phyloP scores from a whole-genome alignment of 2,888 invertebrate genomes.

The Agrochola macilenta region DNA sequence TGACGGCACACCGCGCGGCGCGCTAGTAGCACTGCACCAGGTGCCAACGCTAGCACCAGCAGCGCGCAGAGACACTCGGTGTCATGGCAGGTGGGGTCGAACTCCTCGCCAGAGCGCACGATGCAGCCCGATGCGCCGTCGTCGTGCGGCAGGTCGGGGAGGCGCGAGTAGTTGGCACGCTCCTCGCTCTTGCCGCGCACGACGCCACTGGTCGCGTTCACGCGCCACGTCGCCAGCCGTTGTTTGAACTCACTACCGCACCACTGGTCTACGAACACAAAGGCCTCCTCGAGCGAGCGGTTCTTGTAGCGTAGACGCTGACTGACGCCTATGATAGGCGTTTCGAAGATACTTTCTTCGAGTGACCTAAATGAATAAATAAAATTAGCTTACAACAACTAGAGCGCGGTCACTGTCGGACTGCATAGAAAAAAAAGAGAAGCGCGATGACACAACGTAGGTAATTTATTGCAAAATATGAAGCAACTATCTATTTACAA shows the following conservation, averaged over 20 bases:
- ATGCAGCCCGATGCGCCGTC: conserved; percentile 60
- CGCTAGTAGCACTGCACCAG: conserved; percentile 54
- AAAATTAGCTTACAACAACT: no score
- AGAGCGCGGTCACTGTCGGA: no score
- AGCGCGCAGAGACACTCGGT: conserved; percentile 53
- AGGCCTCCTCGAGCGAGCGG: conserved; percentile 40
- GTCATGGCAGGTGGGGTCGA: conserved; percentile 92
- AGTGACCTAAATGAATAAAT: conserved; percentile 26
- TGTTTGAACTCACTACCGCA: not conserved
- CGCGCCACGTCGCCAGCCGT: conserved; percentile 47
- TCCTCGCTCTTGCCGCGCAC: conserved; percentile 14
- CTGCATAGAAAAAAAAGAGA: no score
- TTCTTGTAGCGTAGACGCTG: conserved; percentile 39
- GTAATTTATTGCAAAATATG: no score
- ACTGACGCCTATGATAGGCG: conserved; percentile 19
- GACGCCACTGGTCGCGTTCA: conserved; percentile 28
- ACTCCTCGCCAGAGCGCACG: conserved; percentile 71
- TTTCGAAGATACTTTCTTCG: conserved; percentile 25
- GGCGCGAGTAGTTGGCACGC: conserved; percentile 9
- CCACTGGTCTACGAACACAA: conserved; percentile 51
- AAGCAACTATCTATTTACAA: no score
- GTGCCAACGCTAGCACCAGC: conserved; percentile 85
- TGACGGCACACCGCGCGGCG: conserved; percentile 59
- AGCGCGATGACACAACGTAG: no score
- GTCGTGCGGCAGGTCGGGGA: conserved; percentile 28